Base-by-base conservation (phyloP, 2,888 invertebrate genomes). In the Emmelina monodactyla region DNA sequence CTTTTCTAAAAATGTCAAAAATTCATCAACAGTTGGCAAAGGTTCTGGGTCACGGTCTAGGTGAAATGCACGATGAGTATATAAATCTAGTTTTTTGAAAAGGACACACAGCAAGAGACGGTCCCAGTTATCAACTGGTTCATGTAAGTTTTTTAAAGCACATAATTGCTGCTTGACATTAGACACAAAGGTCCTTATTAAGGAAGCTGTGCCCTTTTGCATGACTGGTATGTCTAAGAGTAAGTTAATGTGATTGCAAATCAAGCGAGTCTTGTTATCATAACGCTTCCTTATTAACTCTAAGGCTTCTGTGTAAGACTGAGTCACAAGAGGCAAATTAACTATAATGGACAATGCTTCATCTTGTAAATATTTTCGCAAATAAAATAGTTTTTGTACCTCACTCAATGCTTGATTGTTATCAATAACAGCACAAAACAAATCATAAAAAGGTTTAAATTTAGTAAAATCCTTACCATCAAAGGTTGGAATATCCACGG, bases 381-480 rank as follows among this genome's bases (percentile, higher is more conserved):
- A 25, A 25, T 43, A 43, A 32, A 37, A 45, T 14, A 43, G 13
- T 25, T 41, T 40, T 15, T 39, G 37, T 4, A 41, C n/a, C n/a
- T n/a, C n/a, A n/a, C 37, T 35, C 3, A 44, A 16, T 7, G 36
- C 15, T 1, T 29, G 33, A n/a, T 46, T 41, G 6, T 34, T 42
- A n/a, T 43, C 34, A n/a, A 46, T 43, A 3, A 45, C 37, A 22
- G 45, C 45, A 10, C n/a, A 38, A 31, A 45, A 45, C 1, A 43
- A 22, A 5, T 45, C 43, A 19, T 34, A 16, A 29, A 45, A 40
- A 1, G 42, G 41, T 7, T 13, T 40, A 14, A 13, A 44, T 32
- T 42, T 37, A 2, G 42, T 41, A 16, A 41, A 40, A 28, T 41
- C 38, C 28, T n/a, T n/a, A n/a, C n/a, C n/a, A n/a, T n/a, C n/a